These are phyloP conservation scores for Hystrix cristata DNA, from an alignment of 2,113 vertebrate species.

Conservation along the genomic window DNA sequence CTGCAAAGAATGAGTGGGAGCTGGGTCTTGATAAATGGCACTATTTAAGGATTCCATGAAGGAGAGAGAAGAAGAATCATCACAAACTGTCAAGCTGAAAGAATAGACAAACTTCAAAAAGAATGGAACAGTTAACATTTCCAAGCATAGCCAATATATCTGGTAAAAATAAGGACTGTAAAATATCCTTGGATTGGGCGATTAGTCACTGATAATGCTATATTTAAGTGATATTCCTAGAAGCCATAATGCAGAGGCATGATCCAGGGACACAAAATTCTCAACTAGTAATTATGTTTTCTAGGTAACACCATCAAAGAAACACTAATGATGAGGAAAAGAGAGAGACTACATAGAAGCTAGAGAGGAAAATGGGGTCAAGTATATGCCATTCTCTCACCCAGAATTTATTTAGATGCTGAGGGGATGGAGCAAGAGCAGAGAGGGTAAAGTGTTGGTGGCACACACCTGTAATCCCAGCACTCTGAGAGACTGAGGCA, in stretches of 20 bases:
- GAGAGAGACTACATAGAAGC: background rate
- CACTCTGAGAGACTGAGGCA: background rate
- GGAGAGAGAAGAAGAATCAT: background rate
- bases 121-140: background rate
- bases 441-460: background rate
- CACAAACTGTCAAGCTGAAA: background rate
- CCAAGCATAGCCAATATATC: background rate
- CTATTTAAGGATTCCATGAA: constrained; percentile 22
- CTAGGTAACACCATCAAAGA: background rate
- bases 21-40: background rate
- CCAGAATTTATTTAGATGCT: background rate
- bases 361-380: background rate
- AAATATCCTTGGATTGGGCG: background rate
- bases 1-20: background rate
- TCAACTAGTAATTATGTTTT: background rate
- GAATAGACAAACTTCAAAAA: constrained; percentile 5
- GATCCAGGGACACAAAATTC: background rate
- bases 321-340: background rate
- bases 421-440: background rate
- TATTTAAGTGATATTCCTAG: background rate
- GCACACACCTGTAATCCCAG: background rate
- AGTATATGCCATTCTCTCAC: background rate
- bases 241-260: background rate
- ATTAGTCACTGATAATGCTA: background rate
- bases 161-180: background rate